These are phyloP conservation scores for Sebastes trivittatus DNA, from an alignment of 2,797 vertebrate genomes.

Conservation along the genomic window DNA sequence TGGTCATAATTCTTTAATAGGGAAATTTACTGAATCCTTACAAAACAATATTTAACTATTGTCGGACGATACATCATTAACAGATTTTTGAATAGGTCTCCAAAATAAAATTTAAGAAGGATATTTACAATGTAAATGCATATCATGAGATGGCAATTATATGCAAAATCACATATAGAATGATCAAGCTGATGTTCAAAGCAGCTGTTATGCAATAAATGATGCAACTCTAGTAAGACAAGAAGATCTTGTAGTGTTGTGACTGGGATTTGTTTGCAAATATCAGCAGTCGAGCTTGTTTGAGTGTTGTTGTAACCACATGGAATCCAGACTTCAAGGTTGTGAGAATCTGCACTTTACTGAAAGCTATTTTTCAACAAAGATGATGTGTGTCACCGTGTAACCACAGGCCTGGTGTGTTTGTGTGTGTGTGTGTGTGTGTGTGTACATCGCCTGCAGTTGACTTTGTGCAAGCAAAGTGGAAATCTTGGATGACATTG, in stretches of 20 bases:
- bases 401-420: background rate
- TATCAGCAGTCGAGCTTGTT: background rate
- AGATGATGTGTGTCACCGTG: conserved; percentile 10
- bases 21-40: background rate
- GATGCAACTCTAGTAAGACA: background rate
- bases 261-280: background rate
- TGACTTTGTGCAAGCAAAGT: conserved; percentile 58
- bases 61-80: background rate
- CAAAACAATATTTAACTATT: background rate
- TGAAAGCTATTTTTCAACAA: conserved; percentile 6
- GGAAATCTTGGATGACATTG: conserved; percentile 46
- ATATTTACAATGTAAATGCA: background rate
- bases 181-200: background rate
- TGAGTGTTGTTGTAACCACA: background rate
- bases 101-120: background rate
- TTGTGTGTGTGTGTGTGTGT: background rate
- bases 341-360: background rate
- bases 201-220: too few species aligned
- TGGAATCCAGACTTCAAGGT: conserved; percentile 2
- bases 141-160: background rate
- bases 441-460: conserved; percentile 41
- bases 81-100: background rate
- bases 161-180: background rate
- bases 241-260: background rate
- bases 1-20: background rate